These are phyloP conservation scores for Drosophila colorata DNA, from an alignment of 2,888 invertebrate species.

Conservation along the genomic window DNA sequence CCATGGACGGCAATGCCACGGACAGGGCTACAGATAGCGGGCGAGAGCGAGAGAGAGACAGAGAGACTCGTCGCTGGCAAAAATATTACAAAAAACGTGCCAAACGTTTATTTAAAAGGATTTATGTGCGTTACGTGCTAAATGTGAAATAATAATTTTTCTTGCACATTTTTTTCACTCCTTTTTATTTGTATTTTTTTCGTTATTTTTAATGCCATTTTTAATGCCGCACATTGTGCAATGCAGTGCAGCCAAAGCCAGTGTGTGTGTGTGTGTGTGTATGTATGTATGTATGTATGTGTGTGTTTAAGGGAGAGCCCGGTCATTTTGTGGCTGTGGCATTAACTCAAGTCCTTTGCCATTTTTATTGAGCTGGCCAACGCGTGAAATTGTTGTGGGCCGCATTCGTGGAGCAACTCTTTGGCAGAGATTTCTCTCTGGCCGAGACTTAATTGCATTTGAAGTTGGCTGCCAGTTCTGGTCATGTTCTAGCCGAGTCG, in stretches of 20 bases:
- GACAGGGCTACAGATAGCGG: slow-evolving; percentile 9
- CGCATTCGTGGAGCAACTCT: slow-evolving; percentile 30
- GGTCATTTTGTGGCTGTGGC: slow-evolving; percentile 44
- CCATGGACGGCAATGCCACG: slow-evolving; percentile 20
- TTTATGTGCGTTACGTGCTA: slow-evolving; percentile 82
- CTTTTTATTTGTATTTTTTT: slow-evolving; percentile 8
- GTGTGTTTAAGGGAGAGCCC: not conserved
- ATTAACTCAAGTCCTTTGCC: slow-evolving; percentile 76
- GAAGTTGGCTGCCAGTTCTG: slow-evolving; percentile 58
- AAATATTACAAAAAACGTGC: slow-evolving; percentile 81
- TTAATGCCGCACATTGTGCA: slow-evolving; percentile 58
- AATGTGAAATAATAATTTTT: slow-evolving; percentile 81
- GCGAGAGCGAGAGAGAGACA: not conserved
- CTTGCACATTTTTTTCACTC: slow-evolving; percentile 37
- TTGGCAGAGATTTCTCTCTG: slow-evolving; percentile 59
- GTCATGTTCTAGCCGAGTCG: slow-evolving; percentile 7
- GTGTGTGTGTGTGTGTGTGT: not conserved
- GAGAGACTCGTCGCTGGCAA: slow-evolving; percentile 35
- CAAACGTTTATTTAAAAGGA: slow-evolving; percentile 83
- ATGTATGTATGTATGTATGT: not conserved
- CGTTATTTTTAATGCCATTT: slow-evolving; percentile 62
- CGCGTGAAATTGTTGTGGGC: slow-evolving; percentile 76
- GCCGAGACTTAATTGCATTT: slow-evolving; percentile 75
- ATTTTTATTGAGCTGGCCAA: slow-evolving; percentile 75
- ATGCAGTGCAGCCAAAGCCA: slow-evolving; percentile 53